Evolutionary conservation across 2,888 invertebrate species (phyloP).

Genomic region (Diadromus collaris): DNA sequence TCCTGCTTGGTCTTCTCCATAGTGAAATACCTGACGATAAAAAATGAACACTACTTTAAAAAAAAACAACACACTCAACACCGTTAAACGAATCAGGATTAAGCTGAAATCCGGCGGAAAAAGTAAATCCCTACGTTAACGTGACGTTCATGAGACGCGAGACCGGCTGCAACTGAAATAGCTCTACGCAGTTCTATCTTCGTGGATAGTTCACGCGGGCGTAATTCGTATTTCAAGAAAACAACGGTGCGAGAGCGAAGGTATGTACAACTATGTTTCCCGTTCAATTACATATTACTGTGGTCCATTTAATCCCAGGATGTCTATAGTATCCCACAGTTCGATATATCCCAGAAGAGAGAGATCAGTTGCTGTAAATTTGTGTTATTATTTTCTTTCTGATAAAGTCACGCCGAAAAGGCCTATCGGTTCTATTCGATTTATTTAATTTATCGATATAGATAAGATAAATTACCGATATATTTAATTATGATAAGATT

Average conservation of each 20-base stretch:
- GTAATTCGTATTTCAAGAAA: conserved; percentile 55
- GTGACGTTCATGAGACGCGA: conserved; percentile 71
- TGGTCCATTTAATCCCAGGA: background rate
- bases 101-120: conserved; percentile 11
- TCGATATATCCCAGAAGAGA: no score
- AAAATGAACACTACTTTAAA: background rate
- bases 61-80: conserved; percentile 2
- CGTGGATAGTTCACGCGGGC: conserved; percentile 45
- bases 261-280: background rate
- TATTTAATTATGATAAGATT: no score
- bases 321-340: background rate
- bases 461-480: no score
- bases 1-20: conserved; percentile 72
- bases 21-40: conserved; percentile 59
- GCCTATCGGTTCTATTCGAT: background rate
- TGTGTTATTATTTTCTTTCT: background rate
- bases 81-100: background rate
- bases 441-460: background rate
- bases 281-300: background rate
- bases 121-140: conserved; percentile 52
- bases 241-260: conserved; percentile 12
- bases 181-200: conserved; percentile 69
- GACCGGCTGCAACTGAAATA: conserved; percentile 78
- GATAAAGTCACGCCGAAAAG: background rate
- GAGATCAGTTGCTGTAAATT: no score